These are phyloP conservation scores for Zaprionus taronus DNA, from an alignment of 1,140 invertebrate species.

Conservation along the genomic window DNA sequence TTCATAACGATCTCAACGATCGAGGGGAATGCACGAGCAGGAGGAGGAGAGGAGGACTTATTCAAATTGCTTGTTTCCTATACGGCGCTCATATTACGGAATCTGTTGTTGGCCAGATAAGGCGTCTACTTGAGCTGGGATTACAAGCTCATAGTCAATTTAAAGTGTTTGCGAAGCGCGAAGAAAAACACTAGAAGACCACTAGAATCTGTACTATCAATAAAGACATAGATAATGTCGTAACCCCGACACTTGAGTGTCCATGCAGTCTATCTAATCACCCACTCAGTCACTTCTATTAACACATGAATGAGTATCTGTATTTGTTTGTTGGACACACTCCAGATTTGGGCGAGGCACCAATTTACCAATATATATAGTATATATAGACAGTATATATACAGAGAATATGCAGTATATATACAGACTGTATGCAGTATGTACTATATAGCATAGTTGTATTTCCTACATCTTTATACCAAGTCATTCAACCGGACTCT, in stretches of 20 bases:
- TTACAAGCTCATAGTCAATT: conserved; percentile 25
- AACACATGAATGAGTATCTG: background rate
- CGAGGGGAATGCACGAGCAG: background rate
- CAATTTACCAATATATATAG: background rate
- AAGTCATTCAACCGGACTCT: conserved; percentile 7
- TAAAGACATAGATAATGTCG: conserved; percentile 10
- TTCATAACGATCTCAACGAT: conserved; percentile 23
- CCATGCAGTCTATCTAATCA: conserved; percentile 27
- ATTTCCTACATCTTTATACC: background rate
- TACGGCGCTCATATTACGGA: conserved; percentile 5
- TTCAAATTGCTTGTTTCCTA: conserved; percentile 44
- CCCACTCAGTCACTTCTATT: background rate
- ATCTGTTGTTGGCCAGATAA: conserved; percentile 13
- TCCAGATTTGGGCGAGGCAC: background rate
- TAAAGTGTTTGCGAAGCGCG: conserved; percentile 17
- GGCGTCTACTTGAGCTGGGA: conserved; percentile 6
- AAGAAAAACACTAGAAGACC: conserved; percentile 25
- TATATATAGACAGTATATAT: no score
- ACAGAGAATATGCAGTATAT: no score
- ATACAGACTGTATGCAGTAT: background rate
- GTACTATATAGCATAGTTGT: background rate
- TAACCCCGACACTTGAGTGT: conserved; percentile 22
- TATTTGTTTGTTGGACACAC: background rate
- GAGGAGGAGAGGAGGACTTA: background rate
- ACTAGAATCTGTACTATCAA: conserved; percentile 10